Conservation (phyloP, 2,113 vertebrate genomes). For the Onychorhynchus coronatus region DNA sequence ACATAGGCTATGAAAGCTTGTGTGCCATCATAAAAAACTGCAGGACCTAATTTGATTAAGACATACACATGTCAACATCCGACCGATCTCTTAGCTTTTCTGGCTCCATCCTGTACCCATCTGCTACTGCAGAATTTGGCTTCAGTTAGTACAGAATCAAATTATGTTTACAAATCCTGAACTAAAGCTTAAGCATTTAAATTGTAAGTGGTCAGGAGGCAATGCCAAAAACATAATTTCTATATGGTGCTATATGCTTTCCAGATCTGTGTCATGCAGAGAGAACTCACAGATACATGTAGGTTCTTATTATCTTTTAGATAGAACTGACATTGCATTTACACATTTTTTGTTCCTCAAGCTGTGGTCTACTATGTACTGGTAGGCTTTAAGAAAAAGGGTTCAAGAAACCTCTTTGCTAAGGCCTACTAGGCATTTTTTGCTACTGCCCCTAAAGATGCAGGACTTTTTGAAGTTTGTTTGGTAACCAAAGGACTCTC, state of each 20-base stretch:
- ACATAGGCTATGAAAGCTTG: neutral
- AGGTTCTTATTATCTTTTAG: neutral
- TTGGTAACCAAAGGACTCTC: neutral
- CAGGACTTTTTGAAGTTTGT: neutral
- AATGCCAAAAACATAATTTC: neutral
- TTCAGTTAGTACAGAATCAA: neutral
- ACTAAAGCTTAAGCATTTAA: neutral
- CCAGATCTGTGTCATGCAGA: neutral
- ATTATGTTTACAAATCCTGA: neutral
- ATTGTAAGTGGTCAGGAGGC: neutral
- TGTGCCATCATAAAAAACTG: neutral
- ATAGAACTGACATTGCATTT: neutral
- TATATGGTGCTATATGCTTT: neutral
- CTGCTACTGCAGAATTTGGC: neutral
- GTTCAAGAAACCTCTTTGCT: neutral
- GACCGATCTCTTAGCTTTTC: neutral
- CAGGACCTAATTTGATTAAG: neutral
- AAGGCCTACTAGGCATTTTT: neutral
- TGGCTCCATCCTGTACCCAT: neutral
- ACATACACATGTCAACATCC: fast-evolving
- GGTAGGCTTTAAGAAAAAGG: neutral
- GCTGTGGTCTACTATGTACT: neutral
- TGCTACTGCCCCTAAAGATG: neutral
- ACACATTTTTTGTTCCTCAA: neutral
- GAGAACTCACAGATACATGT: neutral